phyloP scores from a whole-genome alignment of 2,888 invertebrate genomes.

The Pachycephus smyrnensis region DNA sequence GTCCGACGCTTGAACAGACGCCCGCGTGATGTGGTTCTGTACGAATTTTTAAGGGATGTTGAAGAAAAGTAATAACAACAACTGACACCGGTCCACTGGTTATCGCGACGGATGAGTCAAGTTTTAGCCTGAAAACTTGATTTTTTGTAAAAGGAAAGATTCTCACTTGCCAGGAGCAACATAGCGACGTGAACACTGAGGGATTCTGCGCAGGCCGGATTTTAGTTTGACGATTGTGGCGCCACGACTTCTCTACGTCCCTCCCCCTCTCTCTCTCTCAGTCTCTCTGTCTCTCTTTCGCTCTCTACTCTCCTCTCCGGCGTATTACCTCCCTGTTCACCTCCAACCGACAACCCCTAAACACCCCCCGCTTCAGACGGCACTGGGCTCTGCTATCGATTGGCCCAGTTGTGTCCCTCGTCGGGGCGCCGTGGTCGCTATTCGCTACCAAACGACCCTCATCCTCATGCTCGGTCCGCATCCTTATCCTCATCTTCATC shows the following conservation, averaged over 20 bases:
- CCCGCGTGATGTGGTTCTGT: too few relatives aligned
- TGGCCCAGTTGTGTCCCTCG: constrained; percentile 61
- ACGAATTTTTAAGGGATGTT: too few relatives aligned
- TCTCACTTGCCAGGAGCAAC: constrained; percentile 25
- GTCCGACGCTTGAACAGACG: too few relatives aligned
- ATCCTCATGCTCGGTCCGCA: not conserved
- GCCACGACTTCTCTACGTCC: constrained; percentile 31
- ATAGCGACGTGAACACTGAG: constrained; percentile 41
- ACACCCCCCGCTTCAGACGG: constrained; percentile 28
- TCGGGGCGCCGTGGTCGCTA: constrained; percentile 43
- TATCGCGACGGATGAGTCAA: constrained; percentile 6
- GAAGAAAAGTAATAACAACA: not conserved
- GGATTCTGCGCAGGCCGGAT: constrained; percentile 42
- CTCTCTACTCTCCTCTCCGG: constrained; percentile 9
- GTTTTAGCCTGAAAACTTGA: too few relatives aligned
- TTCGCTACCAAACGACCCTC: constrained; percentile 30
- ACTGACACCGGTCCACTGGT: constrained; percentile 19
- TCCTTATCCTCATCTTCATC: too few relatives aligned
- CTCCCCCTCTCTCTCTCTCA: constrained; percentile 25
- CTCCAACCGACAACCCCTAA: constrained; percentile 14
- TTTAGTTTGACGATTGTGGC: constrained; percentile 20
- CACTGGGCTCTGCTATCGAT: constrained; percentile 47
- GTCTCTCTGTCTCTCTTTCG: too few relatives aligned
- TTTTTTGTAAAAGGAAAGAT: too few relatives aligned
- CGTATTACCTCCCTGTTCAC: constrained; percentile 13